A percentile compares a stretch with the other conserved stretches of the same genome.
Conservation (phyloP, 2,113 vertebrate species). For the Madoqua kirkii region DNA sequence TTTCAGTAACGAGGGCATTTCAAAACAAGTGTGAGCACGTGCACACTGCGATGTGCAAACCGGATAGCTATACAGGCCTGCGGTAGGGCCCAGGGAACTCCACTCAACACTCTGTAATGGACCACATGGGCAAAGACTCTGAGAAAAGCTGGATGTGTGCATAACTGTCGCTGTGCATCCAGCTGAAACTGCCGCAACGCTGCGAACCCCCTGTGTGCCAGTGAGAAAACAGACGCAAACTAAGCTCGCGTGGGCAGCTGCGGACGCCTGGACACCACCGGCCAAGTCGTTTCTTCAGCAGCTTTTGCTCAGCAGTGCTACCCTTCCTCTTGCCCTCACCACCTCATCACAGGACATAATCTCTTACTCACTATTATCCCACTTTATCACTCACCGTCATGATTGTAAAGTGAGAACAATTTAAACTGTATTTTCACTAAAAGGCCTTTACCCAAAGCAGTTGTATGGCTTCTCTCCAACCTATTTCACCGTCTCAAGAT, state of each 20-base stretch:
- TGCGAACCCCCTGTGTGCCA: accelerated
- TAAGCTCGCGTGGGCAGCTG: not conserved
- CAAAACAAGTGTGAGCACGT: accelerated
- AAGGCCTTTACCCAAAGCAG: not conserved
- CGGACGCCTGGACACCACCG: accelerated
- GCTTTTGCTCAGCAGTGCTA: not conserved
- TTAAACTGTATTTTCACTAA: not conserved
- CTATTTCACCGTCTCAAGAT: not conserved
- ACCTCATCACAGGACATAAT: not conserved
- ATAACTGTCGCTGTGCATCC: accelerated
- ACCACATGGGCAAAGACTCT: accelerated
- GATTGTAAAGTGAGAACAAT: not conserved
- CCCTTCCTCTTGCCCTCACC: not conserved
- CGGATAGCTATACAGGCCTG: accelerated
- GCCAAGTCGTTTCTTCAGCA: too few species aligned
- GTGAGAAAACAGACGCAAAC: accelerated
- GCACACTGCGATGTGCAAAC: accelerated
- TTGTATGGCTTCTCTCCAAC: not conserved
- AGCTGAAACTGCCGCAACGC: accelerated
- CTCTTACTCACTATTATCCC: not conserved
- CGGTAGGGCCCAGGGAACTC: accelerated
- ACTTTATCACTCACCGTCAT: not conserved
- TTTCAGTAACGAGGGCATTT: not conserved
- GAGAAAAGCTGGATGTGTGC: accelerated
- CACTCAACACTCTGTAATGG: accelerated